These are phyloP conservation scores for Isurus oxyrinchus DNA, from an alignment of 2,113 vertebrate genomes.

Conservation along the genomic window DNA sequence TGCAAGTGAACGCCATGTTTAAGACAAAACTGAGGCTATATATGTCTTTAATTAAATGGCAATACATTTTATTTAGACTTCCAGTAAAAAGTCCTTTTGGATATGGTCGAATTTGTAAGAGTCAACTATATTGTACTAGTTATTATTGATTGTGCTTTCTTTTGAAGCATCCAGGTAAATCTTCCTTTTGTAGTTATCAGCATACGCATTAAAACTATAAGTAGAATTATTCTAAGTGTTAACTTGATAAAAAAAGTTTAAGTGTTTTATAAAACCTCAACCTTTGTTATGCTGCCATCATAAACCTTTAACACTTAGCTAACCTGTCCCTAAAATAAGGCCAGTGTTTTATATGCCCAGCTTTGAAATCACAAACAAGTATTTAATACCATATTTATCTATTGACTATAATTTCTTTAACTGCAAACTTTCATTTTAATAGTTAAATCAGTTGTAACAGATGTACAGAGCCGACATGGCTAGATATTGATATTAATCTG, in stretches of 20 bases:
- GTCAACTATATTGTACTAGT: background rate
- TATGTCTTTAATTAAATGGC: background rate
- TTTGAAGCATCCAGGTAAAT: background rate
- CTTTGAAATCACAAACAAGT: background rate
- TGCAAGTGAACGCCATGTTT: background rate
- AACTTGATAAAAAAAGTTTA: background rate
- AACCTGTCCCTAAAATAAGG: background rate
- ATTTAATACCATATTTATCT: background rate
- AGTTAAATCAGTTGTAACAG: background rate
- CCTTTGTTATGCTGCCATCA: background rate
- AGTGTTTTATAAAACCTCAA: background rate
- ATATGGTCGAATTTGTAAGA: background rate
- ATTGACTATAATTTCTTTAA: slow-evolving; percentile 19
- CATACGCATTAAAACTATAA: background rate
- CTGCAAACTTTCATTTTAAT: background rate
- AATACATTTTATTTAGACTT: background rate
- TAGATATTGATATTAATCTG: slow-evolving; percentile 3
- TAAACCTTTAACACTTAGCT: background rate
- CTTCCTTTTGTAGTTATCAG: background rate
- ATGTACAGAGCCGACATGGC: background rate
- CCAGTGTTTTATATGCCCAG: background rate
- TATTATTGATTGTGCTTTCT: background rate
- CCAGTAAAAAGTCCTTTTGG: background rate
- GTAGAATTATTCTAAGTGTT: too few species aligned
- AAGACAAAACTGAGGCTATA: background rate